Base-by-base conservation (phyloP, 2,888 invertebrate genomes). In the Hirudinaria manillensis region DNA sequence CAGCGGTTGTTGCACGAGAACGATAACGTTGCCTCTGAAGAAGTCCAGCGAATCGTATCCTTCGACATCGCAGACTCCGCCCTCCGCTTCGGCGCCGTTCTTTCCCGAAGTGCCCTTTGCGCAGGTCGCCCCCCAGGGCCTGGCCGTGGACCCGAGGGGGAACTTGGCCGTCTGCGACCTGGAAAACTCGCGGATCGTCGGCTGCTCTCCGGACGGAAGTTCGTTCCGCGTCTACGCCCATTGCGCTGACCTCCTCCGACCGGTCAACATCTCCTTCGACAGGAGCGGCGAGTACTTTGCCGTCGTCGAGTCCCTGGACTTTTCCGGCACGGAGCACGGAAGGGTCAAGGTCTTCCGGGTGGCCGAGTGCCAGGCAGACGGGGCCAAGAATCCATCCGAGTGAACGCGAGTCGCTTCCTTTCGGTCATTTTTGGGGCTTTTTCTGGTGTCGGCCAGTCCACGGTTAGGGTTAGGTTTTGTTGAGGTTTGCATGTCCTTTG, bases 121-220 rank as follows among this genome's bases (percentile, higher is more conserved):
- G 27, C 65, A 27, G 29, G 65, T 27, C 29, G 29, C 76, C 34
- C 79, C 79, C 21, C 77, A 77, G 55, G 79, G 79, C 4, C 66
- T 79, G 19, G 73, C 76, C 67, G 66, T 75, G 0, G 77, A 76
- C 29, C 24, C 66, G 10, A 53, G 74, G n/a, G 79, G 79, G 7
- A 75, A 79, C 45, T 53, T 78, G 32, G 29, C 78, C 2, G 73
- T 79, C 29, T 78, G 78, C 10, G 79, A 79, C 68, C 65, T 74
- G 21, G 79, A 79, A 70, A 79, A 78, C 75, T 77, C 78, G 71
- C 70, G 78, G n/a, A 72, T 79, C 21, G 68, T 76, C 19, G 32
- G 77, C 36, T 78, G 77, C 73, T 72, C 74, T 19, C n/a, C 72
- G 16, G 79, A 79, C 19, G 79, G 79, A 24, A 61, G 61, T n/a